Evolutionary conservation across 2,888 invertebrate genomes (phyloP).

Genomic region (Omphaloscelis lunosa): DNA sequence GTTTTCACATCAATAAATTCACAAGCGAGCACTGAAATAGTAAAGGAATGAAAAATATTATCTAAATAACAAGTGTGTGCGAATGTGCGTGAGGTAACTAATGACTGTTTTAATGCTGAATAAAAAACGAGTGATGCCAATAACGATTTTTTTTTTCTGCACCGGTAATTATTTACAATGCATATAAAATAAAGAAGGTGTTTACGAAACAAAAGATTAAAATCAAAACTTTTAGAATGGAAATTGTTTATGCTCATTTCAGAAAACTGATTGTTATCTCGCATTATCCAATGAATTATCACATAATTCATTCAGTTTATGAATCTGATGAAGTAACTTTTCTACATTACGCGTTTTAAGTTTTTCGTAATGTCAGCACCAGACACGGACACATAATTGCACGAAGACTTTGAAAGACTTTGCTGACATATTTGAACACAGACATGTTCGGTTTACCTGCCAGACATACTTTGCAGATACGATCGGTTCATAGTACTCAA

Average conservation of each 20-base stretch:
- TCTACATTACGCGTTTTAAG: too few species aligned
- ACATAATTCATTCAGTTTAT: constrained; percentile 2
- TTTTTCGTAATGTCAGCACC: background rate
- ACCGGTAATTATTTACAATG: constrained; percentile 15
- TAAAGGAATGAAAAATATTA: constrained; percentile 85
- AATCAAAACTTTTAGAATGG: constrained; percentile 16
- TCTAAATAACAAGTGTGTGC: constrained; percentile 50
- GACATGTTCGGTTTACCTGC: background rate
- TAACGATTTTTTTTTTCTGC: constrained; percentile 24
- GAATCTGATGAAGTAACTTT: constrained; percentile 17
- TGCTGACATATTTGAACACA: background rate
- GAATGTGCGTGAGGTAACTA: constrained; percentile 41
- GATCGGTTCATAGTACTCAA: background rate
- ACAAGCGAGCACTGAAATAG: constrained; percentile 84
- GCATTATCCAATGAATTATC: constrained; percentile 9
- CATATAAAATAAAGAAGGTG: constrained; percentile 6
- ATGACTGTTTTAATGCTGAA: constrained; percentile 24
- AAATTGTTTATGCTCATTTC: constrained; percentile 13
- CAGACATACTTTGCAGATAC: background rate
- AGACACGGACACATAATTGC: background rate
- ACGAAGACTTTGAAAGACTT: background rate
- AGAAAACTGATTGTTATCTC: constrained; percentile 33
- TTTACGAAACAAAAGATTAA: constrained; percentile 34
- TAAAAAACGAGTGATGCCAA: constrained; percentile 35
- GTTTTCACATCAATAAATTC: constrained; percentile 77